Percentiles rank a stretch among this genome's conserved stretches.
These are phyloP conservation scores for Conopomorpha cramerella DNA, from an alignment of 1,140 invertebrate species.

Conservation along the genomic window DNA sequence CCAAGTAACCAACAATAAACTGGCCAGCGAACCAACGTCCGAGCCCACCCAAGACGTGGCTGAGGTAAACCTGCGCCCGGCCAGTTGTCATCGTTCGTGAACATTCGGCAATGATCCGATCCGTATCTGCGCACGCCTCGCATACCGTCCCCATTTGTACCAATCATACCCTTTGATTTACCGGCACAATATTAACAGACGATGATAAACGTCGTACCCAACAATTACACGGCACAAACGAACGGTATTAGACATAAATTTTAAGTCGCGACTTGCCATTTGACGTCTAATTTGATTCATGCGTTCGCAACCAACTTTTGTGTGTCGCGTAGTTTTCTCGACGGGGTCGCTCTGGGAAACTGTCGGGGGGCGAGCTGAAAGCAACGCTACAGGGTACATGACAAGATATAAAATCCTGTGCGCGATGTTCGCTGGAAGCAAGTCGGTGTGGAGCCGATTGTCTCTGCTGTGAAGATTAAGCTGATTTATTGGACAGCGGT, in stretches of 20 bases:
- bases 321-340: background rate
- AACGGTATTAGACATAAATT: slow-evolving; percentile 25
- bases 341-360: too few species aligned
- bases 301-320: slow-evolving; percentile 10
- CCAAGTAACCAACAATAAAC: too few species aligned
- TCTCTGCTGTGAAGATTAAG: slow-evolving; percentile 23
- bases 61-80: too few species aligned
- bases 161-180: slow-evolving; percentile 16
- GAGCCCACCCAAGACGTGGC: too few species aligned
- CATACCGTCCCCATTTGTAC: slow-evolving; percentile 15
- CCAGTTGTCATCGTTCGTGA: too few species aligned
- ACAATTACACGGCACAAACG: slow-evolving; percentile 19
- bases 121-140: too few species aligned
- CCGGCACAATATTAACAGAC: slow-evolving; percentile 9
- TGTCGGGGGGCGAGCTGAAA: too few species aligned
- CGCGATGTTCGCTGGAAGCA: background rate
- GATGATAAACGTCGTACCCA: slow-evolving; percentile 14
- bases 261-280: slow-evolving; percentile 9
- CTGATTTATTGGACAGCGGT: slow-evolving; percentile 28
- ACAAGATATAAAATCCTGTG: too few species aligned
- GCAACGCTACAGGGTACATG: too few species aligned
- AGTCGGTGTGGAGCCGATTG: slow-evolving; percentile 8
- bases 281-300: slow-evolving; percentile 19
- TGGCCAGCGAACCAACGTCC: too few species aligned
- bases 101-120: too few species aligned